Conservation (phyloP, 2,113 vertebrate genomes). For the Epinephelus moara region DNA sequence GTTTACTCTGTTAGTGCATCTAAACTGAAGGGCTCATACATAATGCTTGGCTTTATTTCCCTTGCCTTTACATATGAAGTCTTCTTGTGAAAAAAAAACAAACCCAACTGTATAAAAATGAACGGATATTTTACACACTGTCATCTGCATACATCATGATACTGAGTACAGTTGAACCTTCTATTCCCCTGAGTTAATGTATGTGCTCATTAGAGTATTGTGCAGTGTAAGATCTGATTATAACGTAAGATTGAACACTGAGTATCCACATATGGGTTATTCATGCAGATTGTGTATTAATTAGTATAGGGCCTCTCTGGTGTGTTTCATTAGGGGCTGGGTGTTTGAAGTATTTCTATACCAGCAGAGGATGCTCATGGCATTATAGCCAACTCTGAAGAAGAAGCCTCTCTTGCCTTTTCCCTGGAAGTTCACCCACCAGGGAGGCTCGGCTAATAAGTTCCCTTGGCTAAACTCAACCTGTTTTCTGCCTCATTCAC, state of each 20-base stretch:
- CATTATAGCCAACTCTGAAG: constrained; percentile 60
- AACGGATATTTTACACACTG: constrained; percentile 34
- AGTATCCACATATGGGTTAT: constrained; percentile 60
- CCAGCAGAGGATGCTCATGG: constrained; percentile 74
- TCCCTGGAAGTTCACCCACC: constrained; percentile 66
- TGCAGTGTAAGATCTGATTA: constrained; percentile 34
- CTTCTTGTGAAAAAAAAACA: constrained; percentile 8
- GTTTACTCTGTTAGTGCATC: constrained; percentile 11
- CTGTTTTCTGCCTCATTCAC: constrained; percentile 63
- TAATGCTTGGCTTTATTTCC: constrained; percentile 48
- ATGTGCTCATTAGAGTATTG: constrained; percentile 47
- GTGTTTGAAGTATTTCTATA: constrained; percentile 74
- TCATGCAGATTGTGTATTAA: constrained; percentile 71
- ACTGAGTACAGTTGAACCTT: background rate
- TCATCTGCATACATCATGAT: constrained; percentile 63
- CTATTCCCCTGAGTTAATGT: constrained; percentile 18
- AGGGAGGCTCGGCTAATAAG: constrained; percentile 74
- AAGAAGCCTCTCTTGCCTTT: constrained; percentile 42
- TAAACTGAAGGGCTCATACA: constrained; percentile 42
- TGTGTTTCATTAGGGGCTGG: constrained; percentile 58
- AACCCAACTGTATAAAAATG: constrained; percentile 26
- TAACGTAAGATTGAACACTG: constrained; percentile 32
- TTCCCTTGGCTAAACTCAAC: constrained; percentile 71
- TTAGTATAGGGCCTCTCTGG: constrained; percentile 49
- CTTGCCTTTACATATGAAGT: constrained; percentile 3